Evolutionary conservation across 1,140 invertebrate species (phyloP).

Genomic region (Scaptomyza graminum): DNA sequence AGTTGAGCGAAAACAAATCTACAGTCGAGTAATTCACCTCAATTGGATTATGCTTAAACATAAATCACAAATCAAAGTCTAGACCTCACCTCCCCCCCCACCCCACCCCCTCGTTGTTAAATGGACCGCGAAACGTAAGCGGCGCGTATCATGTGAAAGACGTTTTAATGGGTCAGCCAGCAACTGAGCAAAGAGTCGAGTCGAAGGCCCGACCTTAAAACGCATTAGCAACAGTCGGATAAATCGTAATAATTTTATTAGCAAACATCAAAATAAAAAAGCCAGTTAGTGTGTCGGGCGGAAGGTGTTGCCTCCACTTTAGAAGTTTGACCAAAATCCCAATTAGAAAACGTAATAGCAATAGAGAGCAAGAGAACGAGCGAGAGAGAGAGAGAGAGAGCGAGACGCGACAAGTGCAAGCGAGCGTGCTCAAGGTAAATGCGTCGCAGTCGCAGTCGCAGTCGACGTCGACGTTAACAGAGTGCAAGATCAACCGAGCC

Average conservation of each 20-base stretch:
- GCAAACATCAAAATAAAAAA: slow-evolving; percentile 78
- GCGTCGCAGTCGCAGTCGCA: slow-evolving; percentile 28
- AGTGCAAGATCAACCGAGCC: slow-evolving; percentile 76
- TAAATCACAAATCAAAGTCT: slow-evolving; percentile 48
- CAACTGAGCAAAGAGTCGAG: slow-evolving; percentile 25
- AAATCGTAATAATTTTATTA: slow-evolving; percentile 79
- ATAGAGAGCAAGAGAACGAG: not conserved
- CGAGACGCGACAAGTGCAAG: slow-evolving; percentile 68
- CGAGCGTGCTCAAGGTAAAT: slow-evolving; percentile 71
- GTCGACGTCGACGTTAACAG: slow-evolving; percentile 41
- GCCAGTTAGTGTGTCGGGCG: slow-evolving; percentile 53
- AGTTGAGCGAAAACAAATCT: not conserved
- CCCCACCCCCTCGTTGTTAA: slow-evolving; percentile 47
- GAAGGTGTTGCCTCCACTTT: slow-evolving; percentile 73
- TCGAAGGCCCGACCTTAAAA: slow-evolving; percentile 65
- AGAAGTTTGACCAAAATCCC: slow-evolving; percentile 59
- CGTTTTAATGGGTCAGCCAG: slow-evolving; percentile 74
- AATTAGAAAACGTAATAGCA: slow-evolving; percentile 36
- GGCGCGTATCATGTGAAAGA: slow-evolving; percentile 54
- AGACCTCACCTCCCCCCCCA: slow-evolving; percentile 25
- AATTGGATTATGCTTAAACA: slow-evolving; percentile 8
- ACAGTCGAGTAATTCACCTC: not conserved
- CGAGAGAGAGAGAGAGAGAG: not conserved
- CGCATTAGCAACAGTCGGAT: slow-evolving; percentile 72
- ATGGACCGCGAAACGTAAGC: slow-evolving; percentile 74